These are phyloP conservation scores for Odontophorus gujanensis DNA, from an alignment of 2,113 vertebrate genomes.

Conservation along the genomic window DNA sequence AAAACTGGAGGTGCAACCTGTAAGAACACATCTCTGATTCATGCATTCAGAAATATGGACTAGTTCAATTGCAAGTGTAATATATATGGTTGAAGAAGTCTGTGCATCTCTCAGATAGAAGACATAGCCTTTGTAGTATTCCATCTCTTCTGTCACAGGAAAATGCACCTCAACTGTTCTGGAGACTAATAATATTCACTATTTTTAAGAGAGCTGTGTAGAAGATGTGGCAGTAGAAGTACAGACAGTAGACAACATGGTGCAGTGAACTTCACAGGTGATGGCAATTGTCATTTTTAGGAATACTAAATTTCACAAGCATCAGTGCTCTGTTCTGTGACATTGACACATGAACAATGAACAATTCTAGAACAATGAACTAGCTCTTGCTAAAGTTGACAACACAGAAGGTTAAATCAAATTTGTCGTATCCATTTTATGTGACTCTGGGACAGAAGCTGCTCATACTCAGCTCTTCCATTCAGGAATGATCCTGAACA, in stretches of 20 bases:
- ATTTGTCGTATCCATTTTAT: not conserved
- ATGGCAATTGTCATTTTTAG: not conserved
- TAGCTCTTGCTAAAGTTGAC: not conserved
- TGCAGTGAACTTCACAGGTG: not conserved
- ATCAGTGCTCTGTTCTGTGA: not conserved
- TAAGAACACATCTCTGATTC: not conserved
- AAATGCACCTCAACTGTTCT: not conserved
- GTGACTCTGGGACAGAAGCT: not conserved
- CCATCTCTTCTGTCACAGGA: not conserved
- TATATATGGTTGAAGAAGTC: not conserved
- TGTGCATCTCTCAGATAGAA: not conserved
- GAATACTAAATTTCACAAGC: not conserved
- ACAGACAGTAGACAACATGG: not conserved
- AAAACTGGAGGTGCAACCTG: not conserved
- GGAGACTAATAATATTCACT: not conserved
- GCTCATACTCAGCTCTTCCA: not conserved
- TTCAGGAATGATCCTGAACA: not conserved
- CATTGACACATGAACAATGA: not conserved
- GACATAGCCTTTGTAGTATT: not conserved
- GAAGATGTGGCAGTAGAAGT: not conserved
- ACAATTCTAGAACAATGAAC: not conserved
- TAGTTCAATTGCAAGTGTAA: not conserved
- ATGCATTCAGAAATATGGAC: not conserved
- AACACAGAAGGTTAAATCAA: not conserved
- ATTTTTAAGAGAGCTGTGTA: not conserved